Evolutionary conservation across 2,888 invertebrate species (phyloP).

Genomic region (Plusia festucae): DNA sequence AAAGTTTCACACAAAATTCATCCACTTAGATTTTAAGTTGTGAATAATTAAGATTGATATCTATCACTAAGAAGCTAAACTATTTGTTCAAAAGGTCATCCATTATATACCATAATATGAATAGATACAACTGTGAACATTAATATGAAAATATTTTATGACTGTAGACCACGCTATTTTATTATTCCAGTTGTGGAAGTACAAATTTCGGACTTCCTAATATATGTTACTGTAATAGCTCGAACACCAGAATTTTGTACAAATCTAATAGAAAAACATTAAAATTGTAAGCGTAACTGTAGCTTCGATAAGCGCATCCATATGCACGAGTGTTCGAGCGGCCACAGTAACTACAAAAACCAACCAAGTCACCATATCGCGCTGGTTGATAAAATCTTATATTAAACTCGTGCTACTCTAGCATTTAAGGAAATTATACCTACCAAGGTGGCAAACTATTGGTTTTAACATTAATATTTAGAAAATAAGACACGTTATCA

Average conservation of each 20-base stretch:
- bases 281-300: neutral
- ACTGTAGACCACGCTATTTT: constrained; percentile 16
- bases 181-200: constrained; percentile 23
- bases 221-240: constrained; percentile 4
- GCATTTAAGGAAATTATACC: constrained; percentile 24
- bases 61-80: constrained; percentile 28
- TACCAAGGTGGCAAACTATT: constrained; percentile 6
- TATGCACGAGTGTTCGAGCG: neutral
- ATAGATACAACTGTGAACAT: constrained; percentile 38
- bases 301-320: neutral
- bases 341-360: neutral
- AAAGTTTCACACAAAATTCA: constrained; percentile 14
- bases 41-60: constrained; percentile 19
- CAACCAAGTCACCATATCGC: neutral
- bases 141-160: constrained; percentile 36
- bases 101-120: constrained; percentile 14
- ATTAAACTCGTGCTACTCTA: constrained; percentile 15
- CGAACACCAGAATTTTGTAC: neutral
- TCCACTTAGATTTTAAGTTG: constrained; percentile 18
- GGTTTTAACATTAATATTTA: constrained; percentile 16
- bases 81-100: constrained; percentile 41
- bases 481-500: constrained; percentile 40
- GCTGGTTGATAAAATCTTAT: constrained; percentile 10
- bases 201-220: constrained; percentile 2
- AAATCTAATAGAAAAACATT: neutral